Base-by-base conservation (phyloP, 1,140 invertebrate genomes). In the Pogonomyrmex californicus region DNA sequence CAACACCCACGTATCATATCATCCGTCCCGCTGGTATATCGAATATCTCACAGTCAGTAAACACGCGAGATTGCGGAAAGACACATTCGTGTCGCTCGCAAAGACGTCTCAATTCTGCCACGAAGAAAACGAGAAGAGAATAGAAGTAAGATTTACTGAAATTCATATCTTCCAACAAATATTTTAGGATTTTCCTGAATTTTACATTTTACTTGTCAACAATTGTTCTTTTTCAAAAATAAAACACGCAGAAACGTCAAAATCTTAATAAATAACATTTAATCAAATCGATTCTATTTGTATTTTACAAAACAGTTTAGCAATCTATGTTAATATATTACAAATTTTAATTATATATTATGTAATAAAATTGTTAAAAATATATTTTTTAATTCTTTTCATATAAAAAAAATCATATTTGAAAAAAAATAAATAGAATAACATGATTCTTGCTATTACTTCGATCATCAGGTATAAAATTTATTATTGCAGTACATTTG, bases 1-100 rank as follows among this genome's bases (percentile, higher is more conserved):
- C 54, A 83, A 83, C 79, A 83, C 65, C 54, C 65, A 70, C 49
- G 41, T 81, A 68, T 63, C 71, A 60, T 70, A 60, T 77, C 76
- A 60, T 65, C 44, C 70, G 58, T 66, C 73, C 79, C 49, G 47
- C 38, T 63, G 71, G 78, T 63, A 77, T 82, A 90, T 88, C 81
- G 88, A 92, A 90, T 87, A 87, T 90, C 86, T 88, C 90, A 91
- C 62, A 89, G 85, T 89, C 47, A 79, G 90, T 90, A 92, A 90
- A 90, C 90, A 91, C 38, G 71, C 89, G 65, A 87, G 87, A 91
- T 90, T 91, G 90, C 85, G 60, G 58, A 73, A 17, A 82, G 68
- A 78, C 47, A 81, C 60, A 73, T 60, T 86, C 85, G 10, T 65
- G 60, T 62, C 51, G 51, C 51, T 63, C 7, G 85, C 75, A 44